phyloP scores from a whole-genome alignment of 30 jellyfish, hydroid and myxozoan species.

The Aurelia aurita region DNA sequence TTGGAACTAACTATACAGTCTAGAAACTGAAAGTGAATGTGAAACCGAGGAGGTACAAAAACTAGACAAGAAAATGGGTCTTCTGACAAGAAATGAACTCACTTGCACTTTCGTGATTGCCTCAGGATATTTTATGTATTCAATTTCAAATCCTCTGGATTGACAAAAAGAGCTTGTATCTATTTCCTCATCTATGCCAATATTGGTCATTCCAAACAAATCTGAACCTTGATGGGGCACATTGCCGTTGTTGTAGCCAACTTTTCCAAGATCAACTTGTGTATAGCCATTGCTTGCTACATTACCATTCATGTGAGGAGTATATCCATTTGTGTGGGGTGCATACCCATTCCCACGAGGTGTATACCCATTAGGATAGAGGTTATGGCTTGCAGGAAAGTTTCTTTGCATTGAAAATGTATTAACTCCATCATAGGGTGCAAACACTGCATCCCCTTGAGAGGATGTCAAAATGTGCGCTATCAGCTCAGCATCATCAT shows the following conservation, averaged over 20 bases:
- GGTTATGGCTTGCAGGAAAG: too few relatives aligned
- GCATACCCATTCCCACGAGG: too few relatives aligned
- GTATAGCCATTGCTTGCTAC: neutral
- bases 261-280: neutral
- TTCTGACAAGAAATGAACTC: neutral
- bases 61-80: too few relatives aligned
- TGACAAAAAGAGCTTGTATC: neutral
- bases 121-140: slow-evolving; percentile 39
- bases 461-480: neutral
- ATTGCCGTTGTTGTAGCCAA: neutral
- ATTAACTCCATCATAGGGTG: neutral
- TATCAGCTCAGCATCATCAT: neutral
- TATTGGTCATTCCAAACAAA: slow-evolving; percentile 3
- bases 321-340: too few relatives aligned
- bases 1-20: too few relatives aligned
- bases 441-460: neutral
- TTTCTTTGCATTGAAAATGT: too few relatives aligned
- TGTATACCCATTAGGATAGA: too few relatives aligned
- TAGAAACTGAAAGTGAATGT: too few relatives aligned
- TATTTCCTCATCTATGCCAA: slow-evolving; percentile 8
- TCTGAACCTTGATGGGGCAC: neutral
- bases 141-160: slow-evolving; percentile 18
- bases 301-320: too few relatives aligned
- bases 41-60: too few relatives aligned
- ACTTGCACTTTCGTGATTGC: slow-evolving; percentile 45